Conservation (phyloP, 2,797 vertebrate species). For the Sebastes flavidus region DNA sequence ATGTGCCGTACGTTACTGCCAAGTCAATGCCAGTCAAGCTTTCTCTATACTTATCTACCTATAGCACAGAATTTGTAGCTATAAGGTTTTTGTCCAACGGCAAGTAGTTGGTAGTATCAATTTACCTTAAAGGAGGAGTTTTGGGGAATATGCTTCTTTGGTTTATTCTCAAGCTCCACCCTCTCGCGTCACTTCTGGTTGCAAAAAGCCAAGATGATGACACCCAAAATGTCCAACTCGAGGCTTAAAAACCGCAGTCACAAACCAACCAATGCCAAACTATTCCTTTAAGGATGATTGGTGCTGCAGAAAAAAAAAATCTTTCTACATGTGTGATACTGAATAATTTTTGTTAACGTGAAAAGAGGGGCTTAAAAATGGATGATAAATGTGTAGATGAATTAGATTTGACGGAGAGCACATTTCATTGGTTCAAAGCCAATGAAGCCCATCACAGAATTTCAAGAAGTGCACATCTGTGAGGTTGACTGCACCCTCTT, state of each 20-base stretch:
- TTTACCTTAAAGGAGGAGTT: background rate
- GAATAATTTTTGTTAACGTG: background rate
- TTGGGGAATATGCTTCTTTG: background rate
- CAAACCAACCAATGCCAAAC: too few species aligned
- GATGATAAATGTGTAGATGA: background rate
- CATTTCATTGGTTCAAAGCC: background rate
- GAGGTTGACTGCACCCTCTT: background rate
- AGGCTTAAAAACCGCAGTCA: too few species aligned
- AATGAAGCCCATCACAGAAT: background rate
- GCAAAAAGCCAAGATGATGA: too few species aligned
- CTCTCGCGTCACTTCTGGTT: too few species aligned
- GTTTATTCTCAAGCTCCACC: background rate
- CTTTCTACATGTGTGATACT: background rate
- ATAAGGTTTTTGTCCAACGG: background rate
- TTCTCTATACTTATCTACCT: background rate
- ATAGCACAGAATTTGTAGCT: background rate
- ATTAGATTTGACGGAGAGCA: background rate
- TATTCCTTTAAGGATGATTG: background rate
- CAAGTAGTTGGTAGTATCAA: background rate
- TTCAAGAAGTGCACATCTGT: background rate
- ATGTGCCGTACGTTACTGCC: conserved; percentile 33
- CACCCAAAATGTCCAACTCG: too few species aligned
- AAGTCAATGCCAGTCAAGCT: background rate
- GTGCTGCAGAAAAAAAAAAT: background rate
- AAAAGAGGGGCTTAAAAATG: background rate